Evolutionary conservation across 2,888 invertebrate genomes (phyloP), one percentile per base, ranked within the genome.

Genomic region (Mycogona germanica): DNA sequence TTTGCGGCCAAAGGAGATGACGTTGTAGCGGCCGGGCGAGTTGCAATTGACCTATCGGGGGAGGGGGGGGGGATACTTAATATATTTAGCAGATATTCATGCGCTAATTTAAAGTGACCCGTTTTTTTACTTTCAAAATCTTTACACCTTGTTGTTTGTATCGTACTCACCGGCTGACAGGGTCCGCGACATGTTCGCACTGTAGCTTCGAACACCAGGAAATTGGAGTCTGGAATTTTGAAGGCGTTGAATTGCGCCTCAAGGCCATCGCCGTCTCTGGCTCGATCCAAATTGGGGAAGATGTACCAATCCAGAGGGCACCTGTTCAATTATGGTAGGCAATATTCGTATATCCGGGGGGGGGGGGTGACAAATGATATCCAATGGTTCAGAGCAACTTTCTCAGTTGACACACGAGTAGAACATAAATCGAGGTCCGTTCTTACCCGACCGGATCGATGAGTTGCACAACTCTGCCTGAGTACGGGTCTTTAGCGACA

Each of bases 181-280:
- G 88, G 87, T 48, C 88, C 87, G 40, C 87, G 75, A 63, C 91
- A 92, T 0, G 88, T 87, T 54, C 86, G 75, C 0, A 92, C 91
- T 0, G 87, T 91, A 1, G 91, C 91, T 71, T 92, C 91, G 65
- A 92, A 92, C 1, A 91, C 87, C 61, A 92, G 72, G 75, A 89
- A 89, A 70, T 91, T 91, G 0, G 91, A 91, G 72, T 91, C 91
- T 0, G 91, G 91, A 60, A 92, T 89, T 72, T 91, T 92, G 67
- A 91, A 92, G 0, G 91, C 91, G 68, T 91, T 89, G 69, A 92
- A 92, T 63, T 88, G 77, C 0, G 91, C 89, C 73, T 91, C 89
- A 51, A 92, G 71, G 3, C 86, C 87, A 65, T 89, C 88, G 0
- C 87, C 84, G 63, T 79, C 87, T 25, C 91, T 78, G 0, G 87